Evolutionary conservation across 2,797 vertebrate genomes (phyloP), one percentile per base, ranked within the genome.

Genomic region (Trachurus trachurus): DNA sequence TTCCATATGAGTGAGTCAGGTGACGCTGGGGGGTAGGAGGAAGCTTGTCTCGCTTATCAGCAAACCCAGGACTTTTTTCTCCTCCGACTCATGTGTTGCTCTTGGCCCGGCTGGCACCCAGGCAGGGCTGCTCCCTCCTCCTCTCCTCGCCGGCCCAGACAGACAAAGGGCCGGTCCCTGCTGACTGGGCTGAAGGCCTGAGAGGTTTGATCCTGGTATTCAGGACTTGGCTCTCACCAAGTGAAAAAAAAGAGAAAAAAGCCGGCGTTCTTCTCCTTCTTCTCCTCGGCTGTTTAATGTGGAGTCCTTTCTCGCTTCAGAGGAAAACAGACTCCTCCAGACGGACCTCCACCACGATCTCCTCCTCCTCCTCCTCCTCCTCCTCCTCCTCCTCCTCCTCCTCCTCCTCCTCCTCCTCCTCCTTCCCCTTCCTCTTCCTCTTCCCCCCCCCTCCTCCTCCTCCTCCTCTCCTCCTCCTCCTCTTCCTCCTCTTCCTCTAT

Each of bases 161-260:
- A 84, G 26, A 26, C 26, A 26, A 26, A 87, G 85, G 80, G 64
- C 61, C 76, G 0, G 69, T 84, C 79, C 84, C 84, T 72, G 88
- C 86, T 89, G 89, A 91, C 88, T 81, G 87, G 60, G 76, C 87
- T 64, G 60, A 56, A 62, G 80, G 71, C 80, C 76, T 67, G 67
- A 59, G 60, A 83, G 77, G 80, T 86, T 77, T 84, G 69, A 87
- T 89, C 74, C 74, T 71, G 78, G 84, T 81, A 85, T 88, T 88
- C 80, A 82, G 83, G 74, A 67, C 67, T 89, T 84, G 83, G 82
- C 83, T 54, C 73, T 60, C 64, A 64, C 54, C 67, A 47, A 81
- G 74, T 77, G 26, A 26, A 26, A 26, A 26, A 26, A 26, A 26
- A n/a, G n/a, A n/a, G n/a, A n/a, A 34, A 34, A 52, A 85, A 89